Evolutionary conservation across 2,113 vertebrate genomes (phyloP).

Genomic region (Phalacrocorax brasilianus): DNA sequence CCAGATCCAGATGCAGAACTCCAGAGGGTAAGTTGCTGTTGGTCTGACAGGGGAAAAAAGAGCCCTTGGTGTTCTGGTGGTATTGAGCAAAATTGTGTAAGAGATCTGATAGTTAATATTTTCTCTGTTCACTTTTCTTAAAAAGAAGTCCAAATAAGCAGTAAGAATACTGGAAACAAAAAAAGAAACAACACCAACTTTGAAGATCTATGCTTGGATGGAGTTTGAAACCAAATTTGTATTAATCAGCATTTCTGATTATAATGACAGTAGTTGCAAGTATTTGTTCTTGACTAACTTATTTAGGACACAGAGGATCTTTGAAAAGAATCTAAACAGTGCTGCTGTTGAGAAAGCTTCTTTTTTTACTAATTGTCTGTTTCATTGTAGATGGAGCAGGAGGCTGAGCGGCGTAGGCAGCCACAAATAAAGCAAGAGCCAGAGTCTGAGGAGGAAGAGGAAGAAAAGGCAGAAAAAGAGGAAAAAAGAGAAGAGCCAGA

Average conservation of each 20-base stretch:
- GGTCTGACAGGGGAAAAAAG: background rate
- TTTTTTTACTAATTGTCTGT: background rate
- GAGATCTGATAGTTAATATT: background rate
- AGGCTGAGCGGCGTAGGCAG: constrained; percentile 92
- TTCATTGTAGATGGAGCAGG: constrained; percentile 92
- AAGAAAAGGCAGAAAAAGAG: constrained; percentile 88
- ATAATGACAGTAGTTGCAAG: background rate
- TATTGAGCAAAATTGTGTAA: background rate
- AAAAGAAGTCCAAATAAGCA: background rate
- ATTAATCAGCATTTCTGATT: background rate
- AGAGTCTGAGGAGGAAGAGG: constrained; percentile 84
- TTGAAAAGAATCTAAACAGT: background rate
- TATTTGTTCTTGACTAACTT: background rate
- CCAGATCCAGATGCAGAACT: constrained; percentile 98
- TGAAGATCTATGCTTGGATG: background rate
- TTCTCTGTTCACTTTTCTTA: background rate
- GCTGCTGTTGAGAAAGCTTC: background rate
- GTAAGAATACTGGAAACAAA: background rate
- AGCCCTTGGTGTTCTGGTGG: background rate
- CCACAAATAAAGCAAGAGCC: constrained; percentile 89
- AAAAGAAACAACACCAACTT: background rate
- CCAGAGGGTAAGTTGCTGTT: constrained; percentile 83
- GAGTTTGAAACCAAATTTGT: background rate
- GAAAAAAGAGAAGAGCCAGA: constrained; percentile 86
- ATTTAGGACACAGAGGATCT: background rate